Conservation (phyloP, 2,113 vertebrate genomes). For the Charadrius vociferus region DNA sequence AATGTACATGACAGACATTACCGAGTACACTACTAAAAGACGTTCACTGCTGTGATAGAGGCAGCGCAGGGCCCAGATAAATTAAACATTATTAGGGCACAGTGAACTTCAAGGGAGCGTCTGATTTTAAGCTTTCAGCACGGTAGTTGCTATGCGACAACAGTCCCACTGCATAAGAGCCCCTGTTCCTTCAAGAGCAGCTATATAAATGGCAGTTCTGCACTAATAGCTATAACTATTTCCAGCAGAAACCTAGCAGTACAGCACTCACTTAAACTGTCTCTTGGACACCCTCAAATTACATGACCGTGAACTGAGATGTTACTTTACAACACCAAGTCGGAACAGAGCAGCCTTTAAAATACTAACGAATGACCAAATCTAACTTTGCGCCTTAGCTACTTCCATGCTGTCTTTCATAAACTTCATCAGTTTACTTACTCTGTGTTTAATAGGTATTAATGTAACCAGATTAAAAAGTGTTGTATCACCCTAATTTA, state of each 20-base stretch:
- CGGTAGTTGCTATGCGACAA: constrained; percentile 60
- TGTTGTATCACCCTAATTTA: not conserved
- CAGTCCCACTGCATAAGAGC: constrained; percentile 32
- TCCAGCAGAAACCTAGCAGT: constrained; percentile 11
- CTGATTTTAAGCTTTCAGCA: constrained; percentile 46
- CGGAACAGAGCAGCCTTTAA: not conserved
- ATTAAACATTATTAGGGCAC: constrained; percentile 43
- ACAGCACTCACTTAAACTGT: constrained; percentile 25
- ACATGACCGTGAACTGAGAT: not conserved
- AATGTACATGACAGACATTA: not conserved
- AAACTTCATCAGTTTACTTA: not conserved
- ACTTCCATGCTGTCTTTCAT: not conserved
- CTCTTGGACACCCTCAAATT: constrained; percentile 27
- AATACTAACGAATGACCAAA: not conserved
- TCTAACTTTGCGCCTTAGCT: not conserved
- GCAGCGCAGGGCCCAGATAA: constrained; percentile 1
- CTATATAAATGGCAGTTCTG: not conserved
- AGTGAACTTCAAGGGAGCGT: constrained; percentile 39
- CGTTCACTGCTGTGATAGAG: not conserved
- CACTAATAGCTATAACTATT: constrained; percentile 12
- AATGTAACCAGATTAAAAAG: not conserved
- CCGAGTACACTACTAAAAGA: not conserved
- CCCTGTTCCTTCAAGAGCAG: constrained; percentile 21
- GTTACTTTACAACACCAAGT: not conserved
- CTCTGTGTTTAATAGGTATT: not conserved